Base-by-base conservation (phyloP, 2,113 vertebrate species). In the Nesoenas mayeri region DNA sequence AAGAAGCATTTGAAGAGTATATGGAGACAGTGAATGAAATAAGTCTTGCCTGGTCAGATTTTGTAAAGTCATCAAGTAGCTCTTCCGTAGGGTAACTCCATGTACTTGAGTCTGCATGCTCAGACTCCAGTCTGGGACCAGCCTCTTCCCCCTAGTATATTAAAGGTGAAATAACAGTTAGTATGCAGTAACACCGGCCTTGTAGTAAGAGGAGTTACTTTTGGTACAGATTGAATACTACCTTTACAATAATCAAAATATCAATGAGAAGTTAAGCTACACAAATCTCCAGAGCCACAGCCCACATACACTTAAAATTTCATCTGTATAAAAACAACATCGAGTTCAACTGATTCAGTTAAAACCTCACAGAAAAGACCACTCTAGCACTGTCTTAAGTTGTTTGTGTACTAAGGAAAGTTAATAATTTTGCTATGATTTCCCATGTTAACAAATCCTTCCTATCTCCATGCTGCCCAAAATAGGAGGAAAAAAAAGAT, bases 141-240 rank as follows among this genome's bases (percentile, higher is more conserved):
- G 98, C 97, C 92, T 98, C 98, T 97, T 98, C 97, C 96, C 97
- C 97, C 99, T 99, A 51, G 22, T 29, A 64, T 4, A 44, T 36
- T 24, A 72, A 70, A 96, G 48, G 65, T 24, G 90, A 88, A 96
- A 85, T 67, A 79, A 42, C 29, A 81, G 10, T 64, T 38, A 73
- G 58, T 2, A 57, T 56, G n/a, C 34, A 90, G 36, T 5, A 70
- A 72, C n/a, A 58, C 21, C 29, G 20, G 24, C 20, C 19, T 64
- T 34, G 42, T 19, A 56, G 21, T 17, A 64, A 85, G 8, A 67
- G 19, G 25, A 84, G 21, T 18, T 29, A 28, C 18, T 31, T 82
- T 87, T 62, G 31, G 28, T 31, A 74, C 60, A 84, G 44, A 16
- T 13, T 50, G 10, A 58, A 4, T 16, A 44, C 11, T 50, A 65